phyloP scores from a whole-genome alignment of 2,888 invertebrate species.

The Hecatera dysodea region DNA sequence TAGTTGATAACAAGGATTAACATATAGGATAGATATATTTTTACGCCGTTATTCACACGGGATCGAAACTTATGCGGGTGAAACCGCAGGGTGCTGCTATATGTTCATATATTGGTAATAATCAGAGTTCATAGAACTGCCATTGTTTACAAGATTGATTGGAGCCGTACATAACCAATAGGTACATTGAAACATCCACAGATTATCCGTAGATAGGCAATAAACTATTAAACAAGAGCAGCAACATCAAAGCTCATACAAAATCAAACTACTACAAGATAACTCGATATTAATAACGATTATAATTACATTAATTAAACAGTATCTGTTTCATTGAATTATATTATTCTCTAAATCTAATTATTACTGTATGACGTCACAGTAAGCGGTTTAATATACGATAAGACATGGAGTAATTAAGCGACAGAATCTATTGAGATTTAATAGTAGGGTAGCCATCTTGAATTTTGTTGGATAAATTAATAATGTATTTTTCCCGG shows the following conservation, averaged over 20 bases:
- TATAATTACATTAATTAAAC: constrained; percentile 71
- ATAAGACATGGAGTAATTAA: constrained; percentile 66
- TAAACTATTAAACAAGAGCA: constrained; percentile 13
- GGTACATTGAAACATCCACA: not conserved
- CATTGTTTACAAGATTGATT: not conserved
- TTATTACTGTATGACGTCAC: constrained; percentile 61
- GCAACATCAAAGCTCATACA: constrained; percentile 46
- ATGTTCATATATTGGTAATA: no score
- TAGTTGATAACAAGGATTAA: no score
- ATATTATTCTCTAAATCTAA: constrained; percentile 63
- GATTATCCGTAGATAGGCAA: constrained; percentile 10
- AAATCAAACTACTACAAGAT: constrained; percentile 46
- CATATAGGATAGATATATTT: no score
- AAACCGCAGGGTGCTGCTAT: no score
- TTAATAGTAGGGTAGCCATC: constrained; percentile 22
- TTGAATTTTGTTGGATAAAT: constrained; percentile 12
- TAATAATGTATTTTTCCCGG: constrained; percentile 9
- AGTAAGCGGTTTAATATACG: constrained; percentile 65
- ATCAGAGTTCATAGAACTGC: not conserved
- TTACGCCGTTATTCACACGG: no score
- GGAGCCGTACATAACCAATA: constrained; percentile 4
- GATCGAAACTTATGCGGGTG: no score
- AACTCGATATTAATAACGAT: constrained; percentile 64
- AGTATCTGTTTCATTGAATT: constrained; percentile 69
- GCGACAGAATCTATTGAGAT: constrained; percentile 55